A percentile compares a stretch with the other conserved stretches of the same genome.
Conservation (phyloP, 2,113 vertebrate genomes). For the Phainopepla nitens region DNA sequence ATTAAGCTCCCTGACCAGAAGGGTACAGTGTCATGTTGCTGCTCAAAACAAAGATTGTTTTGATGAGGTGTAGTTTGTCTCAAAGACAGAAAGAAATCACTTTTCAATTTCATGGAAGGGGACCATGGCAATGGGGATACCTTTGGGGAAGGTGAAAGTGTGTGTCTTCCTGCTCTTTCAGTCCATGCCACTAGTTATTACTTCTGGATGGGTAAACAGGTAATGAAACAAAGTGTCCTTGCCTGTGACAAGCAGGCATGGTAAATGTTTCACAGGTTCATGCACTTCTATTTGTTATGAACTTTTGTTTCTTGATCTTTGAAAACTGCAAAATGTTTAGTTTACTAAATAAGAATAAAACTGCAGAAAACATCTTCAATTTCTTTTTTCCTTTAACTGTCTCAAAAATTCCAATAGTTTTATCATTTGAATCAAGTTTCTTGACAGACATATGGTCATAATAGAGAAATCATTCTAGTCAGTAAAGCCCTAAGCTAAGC, state of each 20-base stretch:
- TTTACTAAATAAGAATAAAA: neutral
- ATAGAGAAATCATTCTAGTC: slow-evolving; percentile 59
- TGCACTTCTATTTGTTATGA: neutral
- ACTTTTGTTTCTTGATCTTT: neutral
- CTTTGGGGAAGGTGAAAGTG: neutral
- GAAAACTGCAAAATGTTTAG: neutral
- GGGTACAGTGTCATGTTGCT: neutral
- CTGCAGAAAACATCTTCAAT: neutral
- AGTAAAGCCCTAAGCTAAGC: slow-evolving; percentile 59
- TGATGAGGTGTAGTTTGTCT: neutral
- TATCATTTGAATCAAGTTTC: slow-evolving; percentile 46
- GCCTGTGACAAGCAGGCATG: neutral
- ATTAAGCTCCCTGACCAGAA: neutral
- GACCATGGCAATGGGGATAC: neutral
- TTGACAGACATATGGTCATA: slow-evolving; percentile 64
- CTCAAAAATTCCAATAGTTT: slow-evolving; percentile 20
- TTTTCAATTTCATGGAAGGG: neutral
- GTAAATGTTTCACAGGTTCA: neutral
- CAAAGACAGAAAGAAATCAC: neutral
- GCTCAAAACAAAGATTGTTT: neutral
- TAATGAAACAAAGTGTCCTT: neutral
- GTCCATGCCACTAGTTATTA: neutral
- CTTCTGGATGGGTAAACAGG: neutral
- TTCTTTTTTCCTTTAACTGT: slow-evolving; percentile 26
- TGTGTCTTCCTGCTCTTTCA: neutral